Conservation (phyloP, 2,888 invertebrate species). For the Rhagium mordax region DNA sequence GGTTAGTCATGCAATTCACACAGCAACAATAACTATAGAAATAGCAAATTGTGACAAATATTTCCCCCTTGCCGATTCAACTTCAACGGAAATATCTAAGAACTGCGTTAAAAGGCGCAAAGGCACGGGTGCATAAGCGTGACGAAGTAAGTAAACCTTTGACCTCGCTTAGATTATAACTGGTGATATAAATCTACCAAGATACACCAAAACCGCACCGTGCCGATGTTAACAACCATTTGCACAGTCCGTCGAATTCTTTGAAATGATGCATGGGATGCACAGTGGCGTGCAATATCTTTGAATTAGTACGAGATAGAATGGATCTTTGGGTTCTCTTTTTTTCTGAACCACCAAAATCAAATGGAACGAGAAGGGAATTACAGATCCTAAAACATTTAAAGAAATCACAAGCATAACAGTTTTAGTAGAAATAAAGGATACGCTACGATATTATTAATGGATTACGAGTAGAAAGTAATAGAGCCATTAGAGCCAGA, state of each 20-base stretch:
- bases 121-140: constrained; percentile 45
- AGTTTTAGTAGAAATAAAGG: too few species aligned
- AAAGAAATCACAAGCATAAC: too few species aligned
- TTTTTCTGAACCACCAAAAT: too few species aligned
- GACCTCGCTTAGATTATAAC: constrained; percentile 33
- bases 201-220: constrained; percentile 23
- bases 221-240: constrained; percentile 22
- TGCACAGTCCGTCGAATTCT: neutral
- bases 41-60: neutral
- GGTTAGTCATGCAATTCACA: neutral
- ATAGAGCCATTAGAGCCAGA: too few species aligned
- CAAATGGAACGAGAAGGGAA: too few species aligned
- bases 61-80: neutral
- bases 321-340: too few species aligned
- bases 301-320: too few species aligned
- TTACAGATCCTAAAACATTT: too few species aligned
- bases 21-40: neutral
- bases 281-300: neutral
- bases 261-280: constrained; percentile 3
- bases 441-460: too few species aligned
- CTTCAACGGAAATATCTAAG: constrained; percentile 1
- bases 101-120: constrained; percentile 1
- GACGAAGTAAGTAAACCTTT: constrained; percentile 44
- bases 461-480: too few species aligned
- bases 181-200: constrained; percentile 25